Percentiles rank a stretch among this genome's conserved stretches.
Conservation (phyloP, 2,797 vertebrate species). For the Peromyscus melanophrys region DNA sequence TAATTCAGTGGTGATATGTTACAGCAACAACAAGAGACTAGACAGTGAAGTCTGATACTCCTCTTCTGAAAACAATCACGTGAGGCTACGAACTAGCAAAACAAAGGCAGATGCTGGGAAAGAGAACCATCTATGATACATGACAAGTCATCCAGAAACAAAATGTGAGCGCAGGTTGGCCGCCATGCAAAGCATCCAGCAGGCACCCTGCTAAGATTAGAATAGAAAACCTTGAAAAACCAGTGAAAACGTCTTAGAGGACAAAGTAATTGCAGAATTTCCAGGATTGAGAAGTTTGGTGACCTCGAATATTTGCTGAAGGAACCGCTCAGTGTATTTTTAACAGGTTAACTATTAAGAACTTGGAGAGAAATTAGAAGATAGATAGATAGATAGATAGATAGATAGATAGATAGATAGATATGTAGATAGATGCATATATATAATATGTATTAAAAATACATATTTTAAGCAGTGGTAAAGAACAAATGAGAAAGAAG, state of each 20-base stretch:
- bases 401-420: no score
- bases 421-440: background rate
- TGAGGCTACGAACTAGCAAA: background rate
- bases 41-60: background rate
- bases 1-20: background rate
- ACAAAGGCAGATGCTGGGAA: constrained; percentile 1
- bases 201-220: background rate
- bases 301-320: constrained; percentile 11
- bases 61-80: constrained; percentile 14
- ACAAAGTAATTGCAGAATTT: background rate
- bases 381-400: background rate
- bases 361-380: constrained; percentile 9
- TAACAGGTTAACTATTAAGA: constrained; percentile 1
- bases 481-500: background rate
- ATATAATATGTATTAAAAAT: background rate
- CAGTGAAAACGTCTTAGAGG: background rate
- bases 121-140: background rate
- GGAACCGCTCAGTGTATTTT: background rate
- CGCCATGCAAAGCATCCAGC: background rate
- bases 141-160: background rate
- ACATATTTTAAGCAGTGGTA: background rate
- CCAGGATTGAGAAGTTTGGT: background rate
- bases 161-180: background rate
- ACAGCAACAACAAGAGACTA: background rate
- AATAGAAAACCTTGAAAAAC: background rate